These are phyloP conservation scores for Chiloscyllium plagiosum DNA, from an alignment of 2,113 vertebrate species.

Conservation along the genomic window DNA sequence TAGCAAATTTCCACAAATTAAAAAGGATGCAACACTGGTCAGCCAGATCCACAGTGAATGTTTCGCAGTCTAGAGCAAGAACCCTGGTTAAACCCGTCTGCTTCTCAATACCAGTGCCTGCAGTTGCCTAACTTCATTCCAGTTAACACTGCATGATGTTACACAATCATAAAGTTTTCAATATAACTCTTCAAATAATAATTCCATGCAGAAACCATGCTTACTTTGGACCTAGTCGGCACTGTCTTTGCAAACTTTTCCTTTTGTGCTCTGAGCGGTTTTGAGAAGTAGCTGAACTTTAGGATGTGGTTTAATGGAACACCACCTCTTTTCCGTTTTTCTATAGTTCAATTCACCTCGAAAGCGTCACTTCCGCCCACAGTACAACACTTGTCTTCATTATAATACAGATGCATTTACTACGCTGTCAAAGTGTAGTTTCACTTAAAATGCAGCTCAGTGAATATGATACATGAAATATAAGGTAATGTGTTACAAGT, in stretches of 20 bases:
- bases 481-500: not conserved
- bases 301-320: constrained; percentile 13
- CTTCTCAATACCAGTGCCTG: not conserved
- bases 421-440: not conserved
- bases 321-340: constrained; percentile 2
- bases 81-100: not conserved
- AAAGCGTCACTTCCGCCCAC: not conserved
- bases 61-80: not conserved
- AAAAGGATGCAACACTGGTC: not conserved
- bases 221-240: not conserved
- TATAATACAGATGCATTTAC: not conserved
- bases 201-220: not conserved
- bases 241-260: not conserved
- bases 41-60: not conserved
- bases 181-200: not conserved
- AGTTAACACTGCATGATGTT: not conserved
- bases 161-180: not conserved
- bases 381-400: not conserved
- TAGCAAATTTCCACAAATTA: not conserved
- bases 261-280: not conserved
- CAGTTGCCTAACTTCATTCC: not conserved
- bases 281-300: not conserved
- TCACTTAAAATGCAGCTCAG: not conserved
- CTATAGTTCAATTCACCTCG: not conserved
- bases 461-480: not conserved